Conservation (phyloP, 2,888 invertebrate genomes). For the Cosmopolites sordidus region DNA sequence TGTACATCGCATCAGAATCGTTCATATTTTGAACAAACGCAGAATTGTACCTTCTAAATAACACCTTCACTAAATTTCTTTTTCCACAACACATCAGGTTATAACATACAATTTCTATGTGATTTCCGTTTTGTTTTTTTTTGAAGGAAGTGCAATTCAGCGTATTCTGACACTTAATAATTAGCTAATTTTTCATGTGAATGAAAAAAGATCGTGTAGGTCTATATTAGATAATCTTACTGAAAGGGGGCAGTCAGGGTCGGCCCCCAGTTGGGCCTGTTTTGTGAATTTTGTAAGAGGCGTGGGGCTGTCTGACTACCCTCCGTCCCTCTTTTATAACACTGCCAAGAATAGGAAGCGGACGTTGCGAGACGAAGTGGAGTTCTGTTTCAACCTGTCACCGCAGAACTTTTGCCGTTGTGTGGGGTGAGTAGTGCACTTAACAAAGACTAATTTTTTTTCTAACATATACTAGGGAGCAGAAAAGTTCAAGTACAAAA, state of each 20-base stretch:
- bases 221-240: conserved; percentile 50
- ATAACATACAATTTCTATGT: no score
- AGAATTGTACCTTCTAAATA: background rate
- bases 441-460: no score
- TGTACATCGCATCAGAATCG: conserved; percentile 1
- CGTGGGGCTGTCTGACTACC: conserved; percentile 7
- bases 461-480: no score
- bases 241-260: conserved; percentile 29
- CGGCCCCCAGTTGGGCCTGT: conserved; percentile 30
- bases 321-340: conserved; percentile 14
- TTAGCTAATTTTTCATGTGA: conserved; percentile 46
- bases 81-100: no score
- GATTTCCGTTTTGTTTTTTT: no score
- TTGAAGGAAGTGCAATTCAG: background rate
- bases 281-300: conserved; percentile 29
- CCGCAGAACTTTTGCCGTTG: conserved; percentile 6
- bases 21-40: background rate
- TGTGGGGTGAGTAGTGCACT: conserved; percentile 7
- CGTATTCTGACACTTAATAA: background rate
- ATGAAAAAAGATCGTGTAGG: conserved; percentile 49
- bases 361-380: conserved; percentile 15
- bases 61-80: no score
- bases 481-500: no score
- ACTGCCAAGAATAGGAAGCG: conserved; percentile 21
- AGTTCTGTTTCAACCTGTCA: conserved; percentile 5